Base-by-base conservation (phyloP, 1,140 invertebrate genomes). In the Philopotamus ludificatus region DNA sequence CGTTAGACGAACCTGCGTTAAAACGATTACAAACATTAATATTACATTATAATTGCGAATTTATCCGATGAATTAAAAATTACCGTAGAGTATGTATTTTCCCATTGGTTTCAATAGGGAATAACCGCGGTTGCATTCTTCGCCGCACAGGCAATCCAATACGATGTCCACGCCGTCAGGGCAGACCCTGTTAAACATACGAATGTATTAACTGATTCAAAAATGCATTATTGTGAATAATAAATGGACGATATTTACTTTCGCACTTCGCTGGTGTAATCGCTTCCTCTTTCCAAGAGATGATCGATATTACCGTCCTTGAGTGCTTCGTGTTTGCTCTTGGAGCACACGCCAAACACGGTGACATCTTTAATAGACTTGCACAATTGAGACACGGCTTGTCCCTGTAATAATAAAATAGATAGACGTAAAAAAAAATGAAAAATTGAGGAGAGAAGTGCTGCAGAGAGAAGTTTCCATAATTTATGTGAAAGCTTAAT, bases 41-140 rank as follows among this genome's bases (percentile, higher is more conserved):
- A 47, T 50, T 7, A 20, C n/a, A 12, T 59, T 20, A 7, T 47
- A 4, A 49, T 9, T 49, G n/a, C 18, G 50, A 28, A 44, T 1
- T 28, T 16, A 2, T 42, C 21, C 45, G 21, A n/a, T 61, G 1
- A 9, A 25, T 60, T 23, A 23, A 25, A 51, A 15, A 10, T 74
- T 81, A 88, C 88, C 90, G 79, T 92, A 96, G 22, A 95, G 83
- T 70, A 95, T 86, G 74, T 94, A 94, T 83, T 86, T 89, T 74
- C 93, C 93, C 87, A 95, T 90, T 0, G 93, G 92, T 77, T 93
- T 94, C 42, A 96, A 81, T 16, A 95, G 81, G 34, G 83, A 84
- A 72, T 93, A 91, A 34, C 92, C 91, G 73, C 88, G 86, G 77
- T 89, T 90, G 74, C 90, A 92, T 76, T 96, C 92, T 70, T 95